These are phyloP conservation scores for Brachionus angularis DNA, from an alignment of 1,140 invertebrate genomes.

Conservation along the genomic window DNA sequence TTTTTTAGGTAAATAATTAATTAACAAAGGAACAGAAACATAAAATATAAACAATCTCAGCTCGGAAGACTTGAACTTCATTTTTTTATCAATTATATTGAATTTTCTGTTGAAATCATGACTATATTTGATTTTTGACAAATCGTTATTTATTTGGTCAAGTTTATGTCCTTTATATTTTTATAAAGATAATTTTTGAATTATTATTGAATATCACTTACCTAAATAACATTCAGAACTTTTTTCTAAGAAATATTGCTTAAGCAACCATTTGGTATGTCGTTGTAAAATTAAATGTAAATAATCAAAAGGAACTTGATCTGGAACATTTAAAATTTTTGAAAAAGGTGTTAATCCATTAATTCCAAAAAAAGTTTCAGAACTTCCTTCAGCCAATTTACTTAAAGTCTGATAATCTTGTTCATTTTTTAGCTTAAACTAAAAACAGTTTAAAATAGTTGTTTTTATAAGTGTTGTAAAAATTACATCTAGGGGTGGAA, in stretches of 20 bases:
- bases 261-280: background rate
- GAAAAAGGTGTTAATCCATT: background rate
- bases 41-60: background rate
- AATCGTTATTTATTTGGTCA: background rate
- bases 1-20: background rate
- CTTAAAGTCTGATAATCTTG: background rate
- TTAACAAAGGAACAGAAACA: conserved; percentile 8
- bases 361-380: background rate
- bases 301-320: background rate
- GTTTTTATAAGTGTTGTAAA: background rate
- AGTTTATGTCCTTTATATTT: conserved; percentile 7
- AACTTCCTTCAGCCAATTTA: background rate
- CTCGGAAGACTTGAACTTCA: background rate
- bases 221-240: background rate
- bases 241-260: background rate
- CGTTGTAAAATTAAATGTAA: background rate
- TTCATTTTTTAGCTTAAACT: background rate
- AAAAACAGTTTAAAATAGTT: background rate
- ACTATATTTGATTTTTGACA: background rate
- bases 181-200: no score
- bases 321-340: background rate
- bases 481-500: background rate
- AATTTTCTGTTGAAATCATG: background rate
- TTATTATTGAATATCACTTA: no score
- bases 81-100: background rate